A percentile compares a stretch with the other conserved stretches of the same genome.
Evolutionary conservation across 2,113 vertebrate species (phyloP).

Genomic region (Fulica atra): DNA sequence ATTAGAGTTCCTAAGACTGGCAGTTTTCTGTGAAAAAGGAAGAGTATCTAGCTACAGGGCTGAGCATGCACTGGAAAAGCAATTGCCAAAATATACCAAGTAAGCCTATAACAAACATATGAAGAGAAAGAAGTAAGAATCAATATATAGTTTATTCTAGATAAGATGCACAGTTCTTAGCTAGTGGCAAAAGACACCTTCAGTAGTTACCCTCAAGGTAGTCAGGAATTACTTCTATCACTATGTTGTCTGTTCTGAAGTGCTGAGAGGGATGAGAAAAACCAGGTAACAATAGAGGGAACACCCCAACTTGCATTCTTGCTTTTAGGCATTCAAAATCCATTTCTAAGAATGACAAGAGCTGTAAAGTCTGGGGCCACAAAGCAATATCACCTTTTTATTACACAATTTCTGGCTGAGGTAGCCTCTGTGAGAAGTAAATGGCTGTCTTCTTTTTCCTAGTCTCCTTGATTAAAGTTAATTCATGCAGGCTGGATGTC

Average conservation of each 20-base stretch:
- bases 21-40: not conserved
- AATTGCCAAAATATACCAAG: not conserved
- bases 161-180: not conserved
- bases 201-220: not conserved
- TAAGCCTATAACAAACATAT: not conserved
- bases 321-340: not conserved
- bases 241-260: not conserved
- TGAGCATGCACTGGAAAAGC: not conserved
- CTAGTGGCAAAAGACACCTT: not conserved
- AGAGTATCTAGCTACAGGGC: not conserved
- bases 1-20: not conserved
- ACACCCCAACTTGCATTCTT: not conserved
- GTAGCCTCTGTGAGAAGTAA: not conserved
- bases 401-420: not conserved
- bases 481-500: not conserved
- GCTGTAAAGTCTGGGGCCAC: not conserved
- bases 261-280: not conserved
- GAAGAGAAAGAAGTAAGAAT: not conserved
- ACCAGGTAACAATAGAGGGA: not conserved
- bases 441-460: not conserved
- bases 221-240: not conserved
- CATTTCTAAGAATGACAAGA: not conserved
- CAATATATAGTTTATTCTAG: not conserved
- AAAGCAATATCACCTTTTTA: not conserved
- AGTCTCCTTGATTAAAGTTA: conserved; percentile 2